Evolutionary conservation across 2,797 vertebrate species (phyloP), one percentile per base, ranked within the genome.

Genomic region (Zenarchopterus dispar): DNA sequence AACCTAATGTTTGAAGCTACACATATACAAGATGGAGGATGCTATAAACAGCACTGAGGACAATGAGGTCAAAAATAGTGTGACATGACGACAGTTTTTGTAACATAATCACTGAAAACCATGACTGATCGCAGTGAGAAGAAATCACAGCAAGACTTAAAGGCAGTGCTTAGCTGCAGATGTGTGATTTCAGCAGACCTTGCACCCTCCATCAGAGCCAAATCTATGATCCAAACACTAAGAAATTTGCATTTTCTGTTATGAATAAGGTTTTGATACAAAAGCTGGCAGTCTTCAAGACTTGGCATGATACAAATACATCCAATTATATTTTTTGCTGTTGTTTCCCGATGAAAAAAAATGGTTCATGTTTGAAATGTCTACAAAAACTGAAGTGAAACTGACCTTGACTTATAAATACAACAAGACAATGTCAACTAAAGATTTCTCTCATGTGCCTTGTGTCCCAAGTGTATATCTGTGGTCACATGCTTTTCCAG

Each of bases 151-250:
- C 28, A 28, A 28, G 28, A 28, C 28, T 28, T 28, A 75, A 64
- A 76, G 62, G 59, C 70, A 46, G 52, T 9, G 42, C 78, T 75
- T 77, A 85, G 88, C 81, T 79, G 80, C 15, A 60, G 77, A 85
- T 75, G 75, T 85, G 88, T 88, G 77, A 80, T 83, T 87, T 88
- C 81, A 86, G 82, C 80, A 77, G 67, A 48, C 71, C 56, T 48
- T 56, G 60, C 23, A 51, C 75, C 63, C 72, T 64, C 70, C 51
- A 23, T 72, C 73, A 73, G 23, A 75, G 64, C 67, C 66, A 54
- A 70, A 73, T 77, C 62, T 71, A 43, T 46, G 55, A 80, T 79
- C 71, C 70, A 72, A 79, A 84, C 58, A 73, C 59, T 71, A 82
- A 73, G 56, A 78, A 42, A 75, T 86, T 81, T 16, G 39, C 60